phyloP scores from a whole-genome alignment of 2,113 vertebrate genomes.

The Aramus guarauna region DNA sequence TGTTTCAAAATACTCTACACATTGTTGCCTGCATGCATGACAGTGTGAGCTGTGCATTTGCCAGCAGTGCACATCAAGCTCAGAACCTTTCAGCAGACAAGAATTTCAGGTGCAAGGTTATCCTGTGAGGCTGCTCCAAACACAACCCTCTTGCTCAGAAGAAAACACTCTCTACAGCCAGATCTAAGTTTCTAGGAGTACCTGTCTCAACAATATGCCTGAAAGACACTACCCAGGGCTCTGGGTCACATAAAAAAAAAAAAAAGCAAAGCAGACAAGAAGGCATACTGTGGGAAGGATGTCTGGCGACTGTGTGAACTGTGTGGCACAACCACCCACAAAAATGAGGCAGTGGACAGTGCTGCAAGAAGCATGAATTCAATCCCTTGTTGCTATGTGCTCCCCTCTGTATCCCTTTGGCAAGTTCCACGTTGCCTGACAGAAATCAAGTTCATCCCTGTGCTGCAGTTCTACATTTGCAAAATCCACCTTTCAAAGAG shows the following conservation, averaged over 20 bases:
- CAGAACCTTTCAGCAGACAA: too few species aligned
- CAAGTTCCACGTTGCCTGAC: not conserved
- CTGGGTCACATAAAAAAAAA: not conserved
- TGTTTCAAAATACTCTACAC: not conserved
- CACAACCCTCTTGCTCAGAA: not conserved
- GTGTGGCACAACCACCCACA: not conserved
- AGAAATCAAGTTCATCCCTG: not conserved
- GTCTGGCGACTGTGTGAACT: not conserved
- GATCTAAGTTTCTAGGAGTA: not conserved
- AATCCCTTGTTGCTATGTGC: accelerated
- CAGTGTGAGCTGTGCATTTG: not conserved
- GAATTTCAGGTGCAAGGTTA: not conserved
- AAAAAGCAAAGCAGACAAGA: not conserved
- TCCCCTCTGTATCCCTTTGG: not conserved
- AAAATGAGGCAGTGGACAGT: not conserved
- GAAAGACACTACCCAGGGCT: not conserved
- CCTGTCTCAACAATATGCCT: not conserved
- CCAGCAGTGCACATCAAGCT: not conserved
- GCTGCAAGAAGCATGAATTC: not conserved
- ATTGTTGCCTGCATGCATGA: not conserved
- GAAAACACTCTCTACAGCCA: not conserved
- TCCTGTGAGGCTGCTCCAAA: not conserved
- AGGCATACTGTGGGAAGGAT: not conserved
- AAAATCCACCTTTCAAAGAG: not conserved
- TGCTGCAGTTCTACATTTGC: not conserved